phyloP scores from a whole-genome alignment of 1,140 invertebrate genomes.

The Drosophila aff. region DNA sequence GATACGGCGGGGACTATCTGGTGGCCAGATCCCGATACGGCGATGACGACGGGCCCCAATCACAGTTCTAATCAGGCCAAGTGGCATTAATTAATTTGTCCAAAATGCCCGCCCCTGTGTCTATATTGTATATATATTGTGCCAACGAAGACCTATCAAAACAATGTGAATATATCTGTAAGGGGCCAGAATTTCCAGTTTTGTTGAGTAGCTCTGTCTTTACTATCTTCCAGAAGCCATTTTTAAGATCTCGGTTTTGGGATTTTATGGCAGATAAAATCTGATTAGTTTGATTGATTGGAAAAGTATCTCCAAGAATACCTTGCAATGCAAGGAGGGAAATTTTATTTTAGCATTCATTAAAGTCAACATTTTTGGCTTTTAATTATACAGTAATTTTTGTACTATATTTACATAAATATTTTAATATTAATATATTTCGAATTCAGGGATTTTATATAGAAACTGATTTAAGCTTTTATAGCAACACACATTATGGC shows the following conservation, averaged over 20 bases:
- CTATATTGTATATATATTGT: slow-evolving; percentile 2
- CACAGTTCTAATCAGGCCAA: slow-evolving; percentile 63
- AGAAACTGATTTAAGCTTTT: background rate
- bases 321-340: too few relatives aligned
- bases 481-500: background rate
- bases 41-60: slow-evolving; percentile 39
- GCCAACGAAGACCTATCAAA: slow-evolving; percentile 10
- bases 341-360: background rate
- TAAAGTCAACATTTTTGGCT: too few relatives aligned
- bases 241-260: background rate
- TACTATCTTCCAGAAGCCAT: slow-evolving; percentile 6
- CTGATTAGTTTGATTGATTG: background rate
- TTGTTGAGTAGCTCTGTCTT: background rate
- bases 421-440: too few relatives aligned
- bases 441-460: background rate
- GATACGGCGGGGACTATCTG: slow-evolving; percentile 44
- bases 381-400: too few relatives aligned
- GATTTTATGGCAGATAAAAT: background rate
- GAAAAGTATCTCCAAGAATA: too few relatives aligned
- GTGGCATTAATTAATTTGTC: slow-evolving; percentile 74
- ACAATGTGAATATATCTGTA: slow-evolving; percentile 20
- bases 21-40: slow-evolving; percentile 49
- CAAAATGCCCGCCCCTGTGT: slow-evolving; percentile 7
- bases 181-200: slow-evolving; percentile 12
- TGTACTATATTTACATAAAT: too few relatives aligned